Conservation (phyloP, 2,797 vertebrate species). For the Microctenopoma stevenorrisi region DNA sequence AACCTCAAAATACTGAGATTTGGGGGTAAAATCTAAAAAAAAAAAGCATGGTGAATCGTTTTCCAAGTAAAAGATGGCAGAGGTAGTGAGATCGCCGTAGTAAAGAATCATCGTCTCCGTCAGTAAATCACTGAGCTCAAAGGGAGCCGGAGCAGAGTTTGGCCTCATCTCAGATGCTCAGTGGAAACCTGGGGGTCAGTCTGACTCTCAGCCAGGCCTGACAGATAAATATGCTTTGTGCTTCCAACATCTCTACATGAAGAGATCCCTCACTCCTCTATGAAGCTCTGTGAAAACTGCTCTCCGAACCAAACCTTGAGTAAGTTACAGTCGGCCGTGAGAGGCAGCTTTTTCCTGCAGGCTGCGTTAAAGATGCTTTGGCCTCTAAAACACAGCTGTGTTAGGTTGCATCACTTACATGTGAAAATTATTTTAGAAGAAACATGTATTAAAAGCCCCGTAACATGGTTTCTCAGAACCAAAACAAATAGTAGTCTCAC, state of each 20-base stretch:
- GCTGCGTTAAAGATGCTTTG: not conserved
- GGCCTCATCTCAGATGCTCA: conserved; percentile 62
- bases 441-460: no score
- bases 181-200: conserved; percentile 58
- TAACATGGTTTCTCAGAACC: no score
- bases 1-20: not conserved
- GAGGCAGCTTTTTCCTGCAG: conserved; percentile 6
- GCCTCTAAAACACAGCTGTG: no score
- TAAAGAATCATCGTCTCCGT: conserved; percentile 47
- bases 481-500: no score
- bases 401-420: no score
- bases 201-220: conserved; percentile 59
- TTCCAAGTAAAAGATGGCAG: conserved; percentile 34
- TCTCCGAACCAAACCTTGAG: conserved; percentile 29
- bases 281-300: conserved; percentile 32
- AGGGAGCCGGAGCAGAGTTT: conserved; percentile 51
- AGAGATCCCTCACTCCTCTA: conserved; percentile 50
- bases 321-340: conserved; percentile 31
- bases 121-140: conserved; percentile 67
- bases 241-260: conserved; percentile 52
- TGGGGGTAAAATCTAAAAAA: not conserved
- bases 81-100: conserved; percentile 31
- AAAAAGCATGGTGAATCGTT: not conserved
- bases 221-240: conserved; percentile 65
- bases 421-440: no score